phyloP scores from a whole-genome alignment of 2,888 invertebrate genomes.

The Acrobasis suavella region DNA sequence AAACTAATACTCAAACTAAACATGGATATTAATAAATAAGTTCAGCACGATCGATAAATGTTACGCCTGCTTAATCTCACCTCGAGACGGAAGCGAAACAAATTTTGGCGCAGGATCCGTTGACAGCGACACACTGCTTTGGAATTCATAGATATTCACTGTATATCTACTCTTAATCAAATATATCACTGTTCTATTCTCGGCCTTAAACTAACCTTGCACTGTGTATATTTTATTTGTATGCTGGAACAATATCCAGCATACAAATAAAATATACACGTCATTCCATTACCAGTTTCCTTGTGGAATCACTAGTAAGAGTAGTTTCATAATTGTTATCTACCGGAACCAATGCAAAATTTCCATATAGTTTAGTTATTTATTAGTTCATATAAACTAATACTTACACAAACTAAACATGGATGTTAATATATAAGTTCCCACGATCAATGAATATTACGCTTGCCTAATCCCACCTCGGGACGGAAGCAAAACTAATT shows the following conservation, averaged over 20 bases:
- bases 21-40: neutral
- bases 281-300: too few species aligned
- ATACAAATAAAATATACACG: too few species aligned
- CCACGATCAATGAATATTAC: slow-evolving; percentile 10
- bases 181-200: too few species aligned
- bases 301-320: too few species aligned
- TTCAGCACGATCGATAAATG: slow-evolving; percentile 7
- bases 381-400: neutral
- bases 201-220: too few species aligned
- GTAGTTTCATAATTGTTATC: too few species aligned
- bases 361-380: too few species aligned
- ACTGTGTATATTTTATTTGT: too few species aligned
- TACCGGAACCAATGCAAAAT: too few species aligned
- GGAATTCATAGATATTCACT: neutral
- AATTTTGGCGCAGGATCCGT: slow-evolving; percentile 33
- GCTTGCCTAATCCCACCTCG: slow-evolving; percentile 22
- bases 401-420: slow-evolving; percentile 1
- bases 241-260: too few species aligned
- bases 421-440: neutral
- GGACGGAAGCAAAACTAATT: slow-evolving; percentile 33
- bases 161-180: neutral
- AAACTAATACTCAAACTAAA: neutral
- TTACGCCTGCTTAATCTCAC: slow-evolving; percentile 17
- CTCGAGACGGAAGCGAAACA: slow-evolving; percentile 29
- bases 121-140: slow-evolving; percentile 11